Evolutionary conservation across 2,113 vertebrate species (phyloP), one percentile per base, ranked within the genome.

Genomic region (Callocephalon fimbriatum): DNA sequence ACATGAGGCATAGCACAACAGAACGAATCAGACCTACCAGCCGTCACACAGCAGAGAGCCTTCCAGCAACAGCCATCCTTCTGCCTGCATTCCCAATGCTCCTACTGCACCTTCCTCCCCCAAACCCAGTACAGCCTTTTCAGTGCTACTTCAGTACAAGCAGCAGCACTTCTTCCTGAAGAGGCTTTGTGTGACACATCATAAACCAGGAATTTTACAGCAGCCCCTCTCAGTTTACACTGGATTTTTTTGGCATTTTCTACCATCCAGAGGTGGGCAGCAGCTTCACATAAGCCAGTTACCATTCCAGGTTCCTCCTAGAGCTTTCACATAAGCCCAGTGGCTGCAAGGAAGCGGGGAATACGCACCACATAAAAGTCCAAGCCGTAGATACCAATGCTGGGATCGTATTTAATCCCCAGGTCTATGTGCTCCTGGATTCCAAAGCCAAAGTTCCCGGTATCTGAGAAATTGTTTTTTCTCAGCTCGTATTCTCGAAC

Each of bases 361-460:
- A 88, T 50, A 95, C 99, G 96, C 96, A 99, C 99, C 99, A 99
- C 99, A 0, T 99, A 99, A 88, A 99, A 99, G 98, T 99, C 99
- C 98, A 99, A 98, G 91, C 99, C 99, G 4, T 99, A 99, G 98
- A 99, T 99, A 5, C 99, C 99, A 21, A 99, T 99, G 92, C 99
- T 99, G 79, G 99, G 99, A 90, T 99, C 99, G 0, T 99, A 99
- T 96, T 99, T 99, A 94, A 99, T 99, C 10, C 99, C 99, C 98
- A 99, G 98, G 87, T 99, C 99, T 7, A 99, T 99, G 98, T 99
- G 99, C 61, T 99, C 99, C 98, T 99, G 99, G 98, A 99, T 99
- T 26, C 99, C 99, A 95, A 99, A 99, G 86, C 99, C 99, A 22
- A 99, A 99, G 98, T 99, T 99, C 67, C 99, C 99, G 0, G 99